Evolutionary conservation across 2,888 invertebrate species (phyloP).

Genomic region (Tiliacea aurago): DNA sequence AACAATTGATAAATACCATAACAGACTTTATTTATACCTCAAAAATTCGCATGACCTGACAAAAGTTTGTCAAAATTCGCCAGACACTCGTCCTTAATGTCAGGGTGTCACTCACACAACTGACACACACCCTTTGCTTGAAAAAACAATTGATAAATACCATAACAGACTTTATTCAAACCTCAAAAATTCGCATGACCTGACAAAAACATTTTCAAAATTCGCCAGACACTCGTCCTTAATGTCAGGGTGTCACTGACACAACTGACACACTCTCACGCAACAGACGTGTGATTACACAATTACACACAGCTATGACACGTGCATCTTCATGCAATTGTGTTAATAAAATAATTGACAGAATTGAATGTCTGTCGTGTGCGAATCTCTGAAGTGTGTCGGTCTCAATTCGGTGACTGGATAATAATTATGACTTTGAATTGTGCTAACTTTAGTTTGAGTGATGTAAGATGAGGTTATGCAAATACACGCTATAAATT

Average conservation of each 20-base stretch:
- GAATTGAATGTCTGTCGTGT: conserved; percentile 22
- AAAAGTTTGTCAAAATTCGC: conserved; percentile 11
- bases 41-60: no score
- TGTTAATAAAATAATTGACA: conserved; percentile 31
- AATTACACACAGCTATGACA: conserved; percentile 41
- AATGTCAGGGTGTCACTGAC: conserved; percentile 53
- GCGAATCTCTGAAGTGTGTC: conserved; percentile 31
- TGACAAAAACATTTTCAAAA: conserved; percentile 11
- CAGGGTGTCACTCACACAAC: conserved; percentile 43
- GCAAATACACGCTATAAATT: not conserved
- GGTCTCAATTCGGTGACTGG: conserved; percentile 25
- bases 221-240: conserved; percentile 7
- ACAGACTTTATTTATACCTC: no score
- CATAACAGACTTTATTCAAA: no score
- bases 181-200: no score
- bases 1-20: no score
- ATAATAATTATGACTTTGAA: conserved; percentile 23
- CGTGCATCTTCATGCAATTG: conserved; percentile 40
- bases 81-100: conserved; percentile 40
- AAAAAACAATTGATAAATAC: no score
- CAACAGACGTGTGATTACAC: conserved; percentile 42
- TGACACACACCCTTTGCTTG: conserved; percentile 20
- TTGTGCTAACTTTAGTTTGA: conserved; percentile 6
- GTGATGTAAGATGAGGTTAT: conserved; percentile 19
- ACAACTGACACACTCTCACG: conserved; percentile 37